Percentiles rank a stretch among this genome's conserved stretches.
Evolutionary conservation across 2,888 invertebrate species (phyloP).

Genomic region (Callinectes sapidus): DNA sequence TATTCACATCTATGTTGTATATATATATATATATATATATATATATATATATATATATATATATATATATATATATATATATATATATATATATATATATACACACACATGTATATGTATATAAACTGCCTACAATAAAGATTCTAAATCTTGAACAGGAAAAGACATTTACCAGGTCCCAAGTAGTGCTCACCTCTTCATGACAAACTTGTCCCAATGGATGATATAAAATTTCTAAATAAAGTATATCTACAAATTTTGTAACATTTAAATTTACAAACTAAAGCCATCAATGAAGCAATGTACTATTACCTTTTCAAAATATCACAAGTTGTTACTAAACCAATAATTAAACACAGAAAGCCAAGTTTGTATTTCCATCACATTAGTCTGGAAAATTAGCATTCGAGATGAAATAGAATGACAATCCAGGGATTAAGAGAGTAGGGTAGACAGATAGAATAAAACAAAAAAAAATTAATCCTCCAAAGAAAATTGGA

Average conservation of each 20-base stretch:
- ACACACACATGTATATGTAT: no score
- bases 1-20: constrained; percentile 48
- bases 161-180: constrained; percentile 15
- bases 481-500: background rate
- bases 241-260: background rate
- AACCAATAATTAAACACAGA: background rate
- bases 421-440: background rate
- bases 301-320: background rate
- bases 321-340: background rate
- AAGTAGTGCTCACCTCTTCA: constrained; percentile 30
- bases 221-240: background rate
- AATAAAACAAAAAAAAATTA: background rate
- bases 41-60: constrained; percentile 42
- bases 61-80: constrained; percentile 38
- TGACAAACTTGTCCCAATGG: constrained; percentile 15
- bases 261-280: background rate
- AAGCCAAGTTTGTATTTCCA: background rate
- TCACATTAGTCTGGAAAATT: background rate
- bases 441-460: background rate
- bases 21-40: constrained; percentile 37
- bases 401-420: background rate
- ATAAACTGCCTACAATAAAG: constrained; percentile 2
- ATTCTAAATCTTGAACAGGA: constrained; percentile 37
- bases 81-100: constrained; percentile 59
- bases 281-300: background rate